Evolutionary conservation across 2,797 vertebrate species (phyloP).

Genomic region (Hippocampus kuda): DNA sequence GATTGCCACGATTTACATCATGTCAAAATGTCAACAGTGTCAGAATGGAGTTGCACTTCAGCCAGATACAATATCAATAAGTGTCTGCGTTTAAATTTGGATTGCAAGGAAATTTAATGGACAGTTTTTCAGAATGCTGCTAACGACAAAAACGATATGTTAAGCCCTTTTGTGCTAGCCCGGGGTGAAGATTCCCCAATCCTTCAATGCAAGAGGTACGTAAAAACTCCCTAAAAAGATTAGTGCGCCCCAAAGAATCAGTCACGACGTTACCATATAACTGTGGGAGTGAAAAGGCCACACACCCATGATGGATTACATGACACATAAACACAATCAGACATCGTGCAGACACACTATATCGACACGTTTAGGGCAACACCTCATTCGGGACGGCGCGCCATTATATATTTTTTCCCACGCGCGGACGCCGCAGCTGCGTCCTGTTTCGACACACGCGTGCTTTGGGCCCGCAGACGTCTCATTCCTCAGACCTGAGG

Average conservation of each 20-base stretch:
- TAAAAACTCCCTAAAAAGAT: neutral
- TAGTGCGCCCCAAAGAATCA: neutral
- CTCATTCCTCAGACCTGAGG: conserved; percentile 64
- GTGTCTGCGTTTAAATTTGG: too few species aligned
- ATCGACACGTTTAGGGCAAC: conserved; percentile 27
- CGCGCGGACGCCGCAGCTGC: conserved; percentile 55
- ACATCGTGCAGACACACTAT: conserved; percentile 18
- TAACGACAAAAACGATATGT: neutral
- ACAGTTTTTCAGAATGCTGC: too few species aligned
- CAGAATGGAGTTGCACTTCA: too few species aligned
- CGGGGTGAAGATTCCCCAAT: neutral
- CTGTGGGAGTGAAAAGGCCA: conserved; percentile 22
- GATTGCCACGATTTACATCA: too few species aligned
- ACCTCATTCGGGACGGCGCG: conserved; percentile 38
- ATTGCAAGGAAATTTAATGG: too few species aligned
- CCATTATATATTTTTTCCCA: conserved; percentile 13
- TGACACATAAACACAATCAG: conserved; percentile 17
- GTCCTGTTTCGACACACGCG: conserved; percentile 51
- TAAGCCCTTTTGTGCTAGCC: neutral
- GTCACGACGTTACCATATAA: conserved; percentile 19
- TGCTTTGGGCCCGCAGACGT: conserved; percentile 30
- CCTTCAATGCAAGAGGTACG: neutral
- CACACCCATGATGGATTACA: conserved; percentile 19
- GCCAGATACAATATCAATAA: too few species aligned
- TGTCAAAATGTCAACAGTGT: too few species aligned